Evolutionary conservation across 2,888 invertebrate species (phyloP).

Genomic region (Lasioglossum zephyrum): DNA sequence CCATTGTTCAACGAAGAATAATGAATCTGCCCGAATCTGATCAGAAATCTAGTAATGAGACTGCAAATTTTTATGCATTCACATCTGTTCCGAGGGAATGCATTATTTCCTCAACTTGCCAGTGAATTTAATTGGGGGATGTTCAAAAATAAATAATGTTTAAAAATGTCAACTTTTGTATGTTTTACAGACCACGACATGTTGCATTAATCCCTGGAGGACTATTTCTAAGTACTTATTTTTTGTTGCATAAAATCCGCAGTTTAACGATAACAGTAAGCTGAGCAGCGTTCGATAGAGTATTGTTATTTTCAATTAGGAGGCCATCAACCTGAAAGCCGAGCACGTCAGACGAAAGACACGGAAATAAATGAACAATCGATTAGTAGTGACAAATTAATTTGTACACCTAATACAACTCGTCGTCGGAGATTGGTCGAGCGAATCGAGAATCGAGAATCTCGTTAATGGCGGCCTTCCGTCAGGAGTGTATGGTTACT

Average conservation of each 20-base stretch:
- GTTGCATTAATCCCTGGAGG: too few species aligned
- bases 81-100: neutral
- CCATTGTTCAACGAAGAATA: neutral
- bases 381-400: neutral
- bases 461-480: conserved; percentile 21
- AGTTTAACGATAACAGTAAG: too few species aligned
- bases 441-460: conserved; percentile 8
- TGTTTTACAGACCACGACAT: neutral
- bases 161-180: too few species aligned
- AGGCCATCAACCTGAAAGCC: neutral
- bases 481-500: conserved; percentile 30
- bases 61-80: neutral
- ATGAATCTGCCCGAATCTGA: neutral
- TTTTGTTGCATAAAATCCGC: too few species aligned
- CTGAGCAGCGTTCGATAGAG: neutral
- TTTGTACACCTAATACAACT: neutral
- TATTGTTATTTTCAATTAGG: neutral
- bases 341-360: neutral
- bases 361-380: neutral
- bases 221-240: too few species aligned
- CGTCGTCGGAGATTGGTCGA: neutral
- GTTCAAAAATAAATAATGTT: too few species aligned
- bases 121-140: too few species aligned
- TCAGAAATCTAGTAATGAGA: neutral
- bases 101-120: neutral